phyloP scores from a whole-genome alignment of 2,888 invertebrate genomes.

The Amphiduros pacificus region DNA sequence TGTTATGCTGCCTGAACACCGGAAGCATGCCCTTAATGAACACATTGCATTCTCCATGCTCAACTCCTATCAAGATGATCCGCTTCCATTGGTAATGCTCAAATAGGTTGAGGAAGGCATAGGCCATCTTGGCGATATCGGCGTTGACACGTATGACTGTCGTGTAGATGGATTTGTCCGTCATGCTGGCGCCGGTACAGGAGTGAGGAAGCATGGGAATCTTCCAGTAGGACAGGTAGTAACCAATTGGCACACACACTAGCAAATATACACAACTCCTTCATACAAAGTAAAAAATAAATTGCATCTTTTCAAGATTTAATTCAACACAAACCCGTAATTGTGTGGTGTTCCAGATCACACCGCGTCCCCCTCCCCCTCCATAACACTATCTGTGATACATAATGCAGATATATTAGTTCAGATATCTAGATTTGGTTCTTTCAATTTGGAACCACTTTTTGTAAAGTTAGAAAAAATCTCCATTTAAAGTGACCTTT shows the following conservation, averaged over 20 bases:
- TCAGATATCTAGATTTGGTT: too few species aligned
- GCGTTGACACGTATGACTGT: conserved; percentile 29
- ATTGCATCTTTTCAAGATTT: neutral
- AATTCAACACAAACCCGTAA: too few species aligned
- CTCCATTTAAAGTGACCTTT: too few species aligned
- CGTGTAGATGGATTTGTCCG: conserved; percentile 37
- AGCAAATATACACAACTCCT: neutral
- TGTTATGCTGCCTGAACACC: conserved; percentile 31
- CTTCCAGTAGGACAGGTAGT: conserved; percentile 38
- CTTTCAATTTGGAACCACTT: too few species aligned
- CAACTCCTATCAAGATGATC: conserved; percentile 26
- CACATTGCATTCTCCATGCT: conserved; percentile 34
- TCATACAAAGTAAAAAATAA: neutral
- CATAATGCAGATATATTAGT: too few species aligned
- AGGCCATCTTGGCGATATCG: conserved; percentile 38
- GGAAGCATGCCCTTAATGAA: conserved; percentile 24
- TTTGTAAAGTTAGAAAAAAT: too few species aligned
- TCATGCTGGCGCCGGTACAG: conserved; percentile 38
- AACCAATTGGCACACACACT: conserved; percentile 15
- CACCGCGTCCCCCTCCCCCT: too few species aligned
- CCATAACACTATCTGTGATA: too few species aligned
- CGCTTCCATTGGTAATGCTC: conserved; percentile 30
- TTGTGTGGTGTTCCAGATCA: too few species aligned
- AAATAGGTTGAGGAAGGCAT: conserved; percentile 36
- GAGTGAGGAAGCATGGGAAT: conserved; percentile 43